These are phyloP conservation scores for Anticlea derivata DNA, from an alignment of 2,888 invertebrate species.

Conservation along the genomic window DNA sequence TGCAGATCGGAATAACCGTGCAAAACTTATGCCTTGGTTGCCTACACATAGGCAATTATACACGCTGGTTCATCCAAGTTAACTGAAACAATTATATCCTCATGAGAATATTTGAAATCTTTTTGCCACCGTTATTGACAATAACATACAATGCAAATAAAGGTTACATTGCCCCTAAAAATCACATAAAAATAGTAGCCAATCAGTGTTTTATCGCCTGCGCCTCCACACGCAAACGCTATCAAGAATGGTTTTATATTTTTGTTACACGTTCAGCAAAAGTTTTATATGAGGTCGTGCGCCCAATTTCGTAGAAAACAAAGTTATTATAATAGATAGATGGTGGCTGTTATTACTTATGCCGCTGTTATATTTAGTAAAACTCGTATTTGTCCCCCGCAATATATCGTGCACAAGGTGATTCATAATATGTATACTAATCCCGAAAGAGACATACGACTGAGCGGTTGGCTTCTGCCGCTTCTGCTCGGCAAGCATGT, in stretches of 20 bases:
- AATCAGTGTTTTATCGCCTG: slow-evolving; percentile 27
- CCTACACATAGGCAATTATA: too few relatives aligned
- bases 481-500: too few relatives aligned
- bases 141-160: slow-evolving; percentile 26
- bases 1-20: too few relatives aligned
- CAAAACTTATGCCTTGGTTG: too few relatives aligned
- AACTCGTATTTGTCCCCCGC: slow-evolving; percentile 35
- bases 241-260: slow-evolving; percentile 25
- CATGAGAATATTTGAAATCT: slow-evolving; percentile 21
- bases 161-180: slow-evolving; percentile 25
- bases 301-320: slow-evolving; percentile 21
- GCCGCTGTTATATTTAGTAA: slow-evolving; percentile 32
- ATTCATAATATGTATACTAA: too few relatives aligned
- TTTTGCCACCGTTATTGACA: slow-evolving; percentile 20
- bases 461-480: too few relatives aligned
- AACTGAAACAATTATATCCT: slow-evolving; percentile 37
- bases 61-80: too few relatives aligned
- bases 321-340: slow-evolving; percentile 9
- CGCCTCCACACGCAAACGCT: slow-evolving; percentile 22
- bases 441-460: too few relatives aligned
- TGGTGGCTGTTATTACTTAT: slow-evolving; percentile 10
- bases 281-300: slow-evolving; percentile 25
- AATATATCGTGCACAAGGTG: slow-evolving; percentile 41
- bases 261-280: slow-evolving; percentile 23
- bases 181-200: slow-evolving; percentile 23